phyloP scores from a whole-genome alignment of 2,888 invertebrate genomes.

The Agrochola lota region DNA sequence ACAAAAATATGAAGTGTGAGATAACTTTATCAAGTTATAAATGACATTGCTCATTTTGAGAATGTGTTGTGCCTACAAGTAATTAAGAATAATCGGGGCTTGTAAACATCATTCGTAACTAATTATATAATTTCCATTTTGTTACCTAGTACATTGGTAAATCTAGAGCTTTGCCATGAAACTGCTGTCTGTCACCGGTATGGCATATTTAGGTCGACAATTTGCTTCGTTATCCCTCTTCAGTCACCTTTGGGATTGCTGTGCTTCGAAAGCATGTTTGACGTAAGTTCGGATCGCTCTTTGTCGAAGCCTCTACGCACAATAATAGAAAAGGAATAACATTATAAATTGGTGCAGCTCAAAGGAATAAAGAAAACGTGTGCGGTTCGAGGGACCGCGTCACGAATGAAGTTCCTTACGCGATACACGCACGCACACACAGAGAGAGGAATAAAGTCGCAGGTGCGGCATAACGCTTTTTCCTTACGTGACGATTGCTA shows the following conservation, averaged over 20 bases:
- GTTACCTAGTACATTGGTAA: background rate
- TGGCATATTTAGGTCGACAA: background rate
- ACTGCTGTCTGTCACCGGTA: background rate
- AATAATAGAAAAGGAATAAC: background rate
- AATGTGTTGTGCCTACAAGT: constrained; percentile 1
- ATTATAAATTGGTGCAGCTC: background rate
- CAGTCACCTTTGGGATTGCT: background rate
- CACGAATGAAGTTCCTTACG: too few relatives aligned
- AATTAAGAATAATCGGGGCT: background rate
- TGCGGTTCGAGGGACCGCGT: too few relatives aligned
- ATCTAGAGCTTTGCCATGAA: background rate
- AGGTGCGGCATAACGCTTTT: too few relatives aligned
- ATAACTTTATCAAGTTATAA: constrained; percentile 10
- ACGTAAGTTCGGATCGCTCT: background rate
- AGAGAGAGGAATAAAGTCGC: too few relatives aligned
- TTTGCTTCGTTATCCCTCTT: background rate
- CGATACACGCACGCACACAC: too few relatives aligned
- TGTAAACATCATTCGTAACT: too few relatives aligned
- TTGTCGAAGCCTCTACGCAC: background rate
- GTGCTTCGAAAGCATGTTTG: background rate
- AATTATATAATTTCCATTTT: background rate
- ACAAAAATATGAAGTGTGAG: background rate
- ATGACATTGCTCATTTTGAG: background rate
- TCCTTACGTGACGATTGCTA: too few relatives aligned
- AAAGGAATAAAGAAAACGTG: background rate